phyloP scores from a whole-genome alignment of 2,888 invertebrate species.

The Malachius bipustulatus region DNA sequence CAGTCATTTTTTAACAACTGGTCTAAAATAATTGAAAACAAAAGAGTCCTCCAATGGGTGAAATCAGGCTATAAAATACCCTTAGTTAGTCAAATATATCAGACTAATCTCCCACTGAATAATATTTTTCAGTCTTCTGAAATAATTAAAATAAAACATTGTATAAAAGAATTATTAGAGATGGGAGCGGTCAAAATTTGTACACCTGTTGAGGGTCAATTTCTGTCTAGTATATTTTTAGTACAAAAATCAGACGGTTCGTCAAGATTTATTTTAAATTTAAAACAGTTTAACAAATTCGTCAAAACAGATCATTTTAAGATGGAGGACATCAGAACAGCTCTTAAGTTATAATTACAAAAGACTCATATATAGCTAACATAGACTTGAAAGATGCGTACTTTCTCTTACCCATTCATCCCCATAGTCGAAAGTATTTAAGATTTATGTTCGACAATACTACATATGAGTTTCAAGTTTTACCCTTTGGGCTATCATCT shows the following conservation, averaged over 20 bases:
- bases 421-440: constrained; percentile 17
- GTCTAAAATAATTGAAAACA: constrained; percentile 9
- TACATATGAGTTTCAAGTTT: constrained; percentile 18
- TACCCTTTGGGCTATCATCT: constrained; percentile 18
- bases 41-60: constrained; percentile 13
- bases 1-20: constrained; percentile 7
- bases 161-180: background rate
- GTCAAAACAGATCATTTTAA: constrained; percentile 21
- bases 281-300: constrained; percentile 19
- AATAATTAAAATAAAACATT: constrained; percentile 4
- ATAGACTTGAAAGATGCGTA: constrained; percentile 15
- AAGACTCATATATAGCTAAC: constrained; percentile 12
- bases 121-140: constrained; percentile 7
- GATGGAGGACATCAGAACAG: constrained; percentile 19
- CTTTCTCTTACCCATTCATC: constrained; percentile 16
- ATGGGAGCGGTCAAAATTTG: constrained; percentile 3
- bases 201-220: constrained; percentile 7
- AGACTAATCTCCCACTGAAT: background rate
- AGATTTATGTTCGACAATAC: constrained; percentile 17
- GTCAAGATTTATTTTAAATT: constrained; percentile 14
- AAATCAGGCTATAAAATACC: constrained; percentile 12
- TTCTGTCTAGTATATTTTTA: constrained; percentile 11
- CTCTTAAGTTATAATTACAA: constrained; percentile 13
- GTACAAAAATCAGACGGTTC: constrained; percentile 13
- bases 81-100: too few species aligned